phyloP scores from a whole-genome alignment of 2,888 invertebrate species.

The Abrostola triplasia region DNA sequence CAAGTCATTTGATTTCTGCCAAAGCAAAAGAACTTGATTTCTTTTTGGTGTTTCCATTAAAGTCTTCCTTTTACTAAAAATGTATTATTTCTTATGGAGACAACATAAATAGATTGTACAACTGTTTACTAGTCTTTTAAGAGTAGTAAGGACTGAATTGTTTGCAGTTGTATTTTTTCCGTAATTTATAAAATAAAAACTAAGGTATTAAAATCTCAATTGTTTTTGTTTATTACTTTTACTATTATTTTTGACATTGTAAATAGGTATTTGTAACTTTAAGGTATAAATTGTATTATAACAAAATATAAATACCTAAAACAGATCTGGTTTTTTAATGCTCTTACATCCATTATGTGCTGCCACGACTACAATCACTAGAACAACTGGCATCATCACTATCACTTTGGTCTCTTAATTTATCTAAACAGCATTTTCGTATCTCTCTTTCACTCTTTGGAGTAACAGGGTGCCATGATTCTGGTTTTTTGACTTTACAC shows the following conservation, averaged over 20 bases:
- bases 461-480: slow-evolving; percentile 38
- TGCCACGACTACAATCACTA: slow-evolving; percentile 40
- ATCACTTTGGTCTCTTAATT: slow-evolving; percentile 18
- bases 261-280: slow-evolving; percentile 80
- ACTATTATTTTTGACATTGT: slow-evolving; percentile 79
- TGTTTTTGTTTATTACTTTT: slow-evolving; percentile 83
- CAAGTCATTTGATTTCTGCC: slow-evolving; percentile 79
- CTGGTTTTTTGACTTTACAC: slow-evolving; percentile 17
- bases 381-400: slow-evolving; percentile 38
- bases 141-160: slow-evolving; percentile 69
- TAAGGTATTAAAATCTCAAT: slow-evolving; percentile 79
- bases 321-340: slow-evolving; percentile 66
- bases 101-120: slow-evolving; percentile 57
- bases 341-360: slow-evolving; percentile 31
- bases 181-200: slow-evolving; percentile 65
- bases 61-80: slow-evolving; percentile 74
- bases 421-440: slow-evolving; percentile 23
- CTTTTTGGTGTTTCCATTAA: slow-evolving; percentile 66
- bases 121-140: slow-evolving; percentile 73
- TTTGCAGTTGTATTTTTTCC: slow-evolving; percentile 71
- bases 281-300: slow-evolving; percentile 86
- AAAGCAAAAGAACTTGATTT: slow-evolving; percentile 74
- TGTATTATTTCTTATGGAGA: slow-evolving; percentile 49
- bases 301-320: slow-evolving; percentile 85
- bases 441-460: slow-evolving; percentile 21